phyloP scores from a whole-genome alignment of 2,888 invertebrate genomes.

The Colletes collaris region DNA sequence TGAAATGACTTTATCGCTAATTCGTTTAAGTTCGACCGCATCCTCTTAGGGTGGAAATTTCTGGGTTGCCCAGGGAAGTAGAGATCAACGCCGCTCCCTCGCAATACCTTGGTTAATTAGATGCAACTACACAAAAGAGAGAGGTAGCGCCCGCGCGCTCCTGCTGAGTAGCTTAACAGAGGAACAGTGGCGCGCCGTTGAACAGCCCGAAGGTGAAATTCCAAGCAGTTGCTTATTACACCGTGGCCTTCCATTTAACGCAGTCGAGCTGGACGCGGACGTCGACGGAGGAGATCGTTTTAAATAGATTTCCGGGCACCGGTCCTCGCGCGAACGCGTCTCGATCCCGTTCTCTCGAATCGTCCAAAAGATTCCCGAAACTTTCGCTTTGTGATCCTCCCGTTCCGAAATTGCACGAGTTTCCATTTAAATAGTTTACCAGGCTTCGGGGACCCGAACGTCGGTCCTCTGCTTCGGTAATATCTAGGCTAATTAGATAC shows the following conservation, averaged over 20 bases:
- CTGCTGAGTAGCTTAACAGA: constrained; percentile 43
- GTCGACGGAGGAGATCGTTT: constrained; percentile 36
- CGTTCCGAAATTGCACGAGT: constrained; percentile 33
- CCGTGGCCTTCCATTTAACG: constrained; percentile 40
- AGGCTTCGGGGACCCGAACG: constrained; percentile 2
- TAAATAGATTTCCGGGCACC: constrained; percentile 38
- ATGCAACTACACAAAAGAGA: constrained; percentile 66
- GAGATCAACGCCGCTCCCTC: constrained; percentile 47
- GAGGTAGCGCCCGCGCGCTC: background rate
- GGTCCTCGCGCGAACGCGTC: background rate
- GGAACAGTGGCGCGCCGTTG: constrained; percentile 44
- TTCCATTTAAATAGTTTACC: constrained; percentile 45
- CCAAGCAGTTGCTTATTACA: constrained; percentile 58
- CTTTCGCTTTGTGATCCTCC: constrained; percentile 23
- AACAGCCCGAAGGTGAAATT: constrained; percentile 60
- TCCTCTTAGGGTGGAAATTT: constrained; percentile 58
- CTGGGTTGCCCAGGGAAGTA: constrained; percentile 32
- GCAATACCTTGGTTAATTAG: constrained; percentile 64
- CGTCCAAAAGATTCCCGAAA: constrained; percentile 38
- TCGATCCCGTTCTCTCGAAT: background rate
- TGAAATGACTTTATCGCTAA: constrained; percentile 58
- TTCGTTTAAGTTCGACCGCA: constrained; percentile 58
- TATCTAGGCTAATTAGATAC: constrained; percentile 55
- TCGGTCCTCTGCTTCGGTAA: constrained; percentile 30
- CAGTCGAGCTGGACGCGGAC: constrained; percentile 31